Conservation (phyloP, 92 coral and sea anemone species). For the Palythoa heliodiscus region DNA sequence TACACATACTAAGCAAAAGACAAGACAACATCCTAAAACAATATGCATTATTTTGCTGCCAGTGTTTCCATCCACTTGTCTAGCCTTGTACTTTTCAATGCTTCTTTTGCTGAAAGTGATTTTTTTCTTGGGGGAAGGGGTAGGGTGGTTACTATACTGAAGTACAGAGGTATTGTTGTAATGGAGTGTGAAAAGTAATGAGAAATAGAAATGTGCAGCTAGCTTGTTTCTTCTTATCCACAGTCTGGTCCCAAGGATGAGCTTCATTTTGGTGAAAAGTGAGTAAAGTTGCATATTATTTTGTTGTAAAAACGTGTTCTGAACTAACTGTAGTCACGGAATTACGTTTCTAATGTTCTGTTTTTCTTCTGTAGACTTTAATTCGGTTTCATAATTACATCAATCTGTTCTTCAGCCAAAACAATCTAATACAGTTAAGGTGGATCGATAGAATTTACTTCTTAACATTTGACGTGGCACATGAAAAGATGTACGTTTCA, state of each 20-base stretch:
- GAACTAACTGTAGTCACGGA: background rate
- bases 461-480: no score
- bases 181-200: background rate
- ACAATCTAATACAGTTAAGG: no score
- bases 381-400: no score
- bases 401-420: no score
- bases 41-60: no score
- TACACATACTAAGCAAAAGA: no score
- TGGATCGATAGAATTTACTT: no score
- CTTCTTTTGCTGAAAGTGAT: background rate
- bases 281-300: constrained; percentile 24
- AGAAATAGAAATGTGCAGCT: background rate
- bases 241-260: constrained; percentile 90
- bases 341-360: no score
- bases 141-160: background rate
- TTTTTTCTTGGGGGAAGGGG: background rate
- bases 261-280: constrained; percentile 98
- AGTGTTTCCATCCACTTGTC: no score
- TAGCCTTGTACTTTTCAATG: no score
- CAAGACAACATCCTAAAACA: no score
- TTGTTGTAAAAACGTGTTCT: background rate
- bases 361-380: background rate
- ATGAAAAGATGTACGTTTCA: no score
- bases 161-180: background rate
- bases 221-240: constrained; percentile 4